Conservation (phyloP, 2,113 vertebrate genomes). For the Mixornis gularis region DNA sequence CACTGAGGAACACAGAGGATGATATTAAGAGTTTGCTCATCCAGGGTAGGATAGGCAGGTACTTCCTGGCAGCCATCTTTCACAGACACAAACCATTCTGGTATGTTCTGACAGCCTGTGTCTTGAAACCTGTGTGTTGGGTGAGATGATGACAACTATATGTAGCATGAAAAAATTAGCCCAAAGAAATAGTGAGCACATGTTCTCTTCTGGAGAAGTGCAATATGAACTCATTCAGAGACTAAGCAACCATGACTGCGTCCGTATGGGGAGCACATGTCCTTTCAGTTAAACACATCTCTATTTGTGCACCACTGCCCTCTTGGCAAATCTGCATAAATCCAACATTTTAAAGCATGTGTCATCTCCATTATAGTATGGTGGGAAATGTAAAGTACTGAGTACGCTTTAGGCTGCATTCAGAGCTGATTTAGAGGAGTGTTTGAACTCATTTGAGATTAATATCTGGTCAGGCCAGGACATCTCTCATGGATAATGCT, state of each 20-base stretch:
- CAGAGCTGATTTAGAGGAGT: neutral
- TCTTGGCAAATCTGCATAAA: neutral
- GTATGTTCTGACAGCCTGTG: neutral
- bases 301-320: neutral
- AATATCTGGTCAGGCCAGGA: neutral
- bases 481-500: neutral
- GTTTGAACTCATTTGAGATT: neutral
- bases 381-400: neutral
- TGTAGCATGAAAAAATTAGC: neutral
- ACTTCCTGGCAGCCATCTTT: neutral
- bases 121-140: neutral
- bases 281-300: neutral
- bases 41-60: neutral
- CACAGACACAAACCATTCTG: neutral
- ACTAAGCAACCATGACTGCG: neutral
- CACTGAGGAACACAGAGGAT: neutral
- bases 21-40: neutral
- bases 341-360: rapidly evolving
- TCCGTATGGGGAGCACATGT: neutral
- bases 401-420: neutral
- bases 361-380: neutral
- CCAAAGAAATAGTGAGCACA: neutral
- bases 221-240: neutral
- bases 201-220: neutral
- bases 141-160: neutral